Evolutionary conservation across 2,888 invertebrate genomes (phyloP).

Genomic region (Oscheius sp.): DNA sequence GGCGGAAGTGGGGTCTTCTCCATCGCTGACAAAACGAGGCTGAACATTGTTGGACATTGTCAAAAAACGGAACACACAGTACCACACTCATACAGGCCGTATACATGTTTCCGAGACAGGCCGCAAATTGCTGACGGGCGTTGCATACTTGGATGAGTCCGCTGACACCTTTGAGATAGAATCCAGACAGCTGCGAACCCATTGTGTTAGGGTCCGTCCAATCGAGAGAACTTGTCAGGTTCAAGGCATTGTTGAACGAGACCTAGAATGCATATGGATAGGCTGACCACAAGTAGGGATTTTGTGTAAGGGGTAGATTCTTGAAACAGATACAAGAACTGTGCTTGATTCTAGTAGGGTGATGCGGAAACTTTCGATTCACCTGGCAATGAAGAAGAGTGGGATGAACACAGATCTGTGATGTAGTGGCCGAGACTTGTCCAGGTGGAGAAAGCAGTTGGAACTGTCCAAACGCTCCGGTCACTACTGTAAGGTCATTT

Average conservation of each 20-base stretch:
- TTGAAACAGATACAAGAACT: not conserved
- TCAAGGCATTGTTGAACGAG: conserved; percentile 44
- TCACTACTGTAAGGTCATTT: not conserved
- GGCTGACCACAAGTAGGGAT: too few species aligned
- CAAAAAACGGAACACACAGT: not conserved
- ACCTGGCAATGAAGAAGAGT: conserved; percentile 21
- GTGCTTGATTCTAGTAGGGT: too few species aligned
- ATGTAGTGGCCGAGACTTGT: not conserved
- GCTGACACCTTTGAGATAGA: conserved; percentile 37
- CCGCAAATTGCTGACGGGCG: conserved; percentile 47
- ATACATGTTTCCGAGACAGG: conserved; percentile 48
- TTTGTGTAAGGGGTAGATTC: too few species aligned
- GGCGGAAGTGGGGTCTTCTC: conserved; percentile 40
- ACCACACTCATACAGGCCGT: conserved; percentile 45
- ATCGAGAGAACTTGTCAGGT: conserved; percentile 39
- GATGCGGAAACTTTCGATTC: not conserved
- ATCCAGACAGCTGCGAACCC: conserved; percentile 4
- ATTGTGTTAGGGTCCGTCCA: conserved; percentile 45
- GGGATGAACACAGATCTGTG: conserved; percentile 13
- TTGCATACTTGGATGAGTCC: conserved; percentile 45
- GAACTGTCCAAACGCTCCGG: conserved; percentile 13
- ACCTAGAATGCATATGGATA: conserved; percentile 9
- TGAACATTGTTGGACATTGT: not conserved
- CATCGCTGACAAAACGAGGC: conserved; percentile 41
- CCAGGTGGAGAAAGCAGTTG: not conserved